Conservation (phyloP, 2,888 invertebrate species). For the Drosophila cracens region DNA sequence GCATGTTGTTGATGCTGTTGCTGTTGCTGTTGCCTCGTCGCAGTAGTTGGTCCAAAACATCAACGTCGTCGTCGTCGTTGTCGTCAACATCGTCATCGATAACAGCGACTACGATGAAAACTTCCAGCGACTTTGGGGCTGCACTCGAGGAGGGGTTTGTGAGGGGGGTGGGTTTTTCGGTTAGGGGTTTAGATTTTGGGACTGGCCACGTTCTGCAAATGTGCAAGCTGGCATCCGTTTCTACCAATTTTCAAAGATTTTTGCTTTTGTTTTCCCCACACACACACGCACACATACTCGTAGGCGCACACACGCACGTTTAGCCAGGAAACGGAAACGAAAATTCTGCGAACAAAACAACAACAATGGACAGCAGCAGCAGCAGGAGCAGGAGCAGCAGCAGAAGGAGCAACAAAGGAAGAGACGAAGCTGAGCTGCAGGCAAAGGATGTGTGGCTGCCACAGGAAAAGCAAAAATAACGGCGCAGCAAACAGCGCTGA, state of each 20-base stretch:
- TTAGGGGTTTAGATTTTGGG: conserved; percentile 30
- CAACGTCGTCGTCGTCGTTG: conserved; percentile 38
- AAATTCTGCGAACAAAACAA: conserved; percentile 79
- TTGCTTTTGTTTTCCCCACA: conserved; percentile 74
- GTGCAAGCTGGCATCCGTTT: conserved; percentile 81
- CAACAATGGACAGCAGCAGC: conserved; percentile 50
- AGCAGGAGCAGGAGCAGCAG: conserved; percentile 17
- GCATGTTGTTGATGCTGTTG: conserved; percentile 14
- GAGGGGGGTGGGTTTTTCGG: not conserved
- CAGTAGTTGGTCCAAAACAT: conserved; percentile 17
- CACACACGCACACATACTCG: conserved; percentile 39
- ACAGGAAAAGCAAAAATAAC: conserved; percentile 78
- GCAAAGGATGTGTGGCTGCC: conserved; percentile 48
- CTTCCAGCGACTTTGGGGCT: conserved; percentile 63
- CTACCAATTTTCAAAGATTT: conserved; percentile 76
- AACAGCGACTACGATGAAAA: conserved; percentile 50
- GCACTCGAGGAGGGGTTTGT: conserved; percentile 1
- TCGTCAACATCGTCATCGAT: conserved; percentile 68
- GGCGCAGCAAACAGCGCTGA: conserved; percentile 78
- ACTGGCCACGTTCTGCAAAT: conserved; percentile 75
- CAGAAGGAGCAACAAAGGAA: conserved; percentile 25
- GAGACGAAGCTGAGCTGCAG: conserved; percentile 43
- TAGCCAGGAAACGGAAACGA: conserved; percentile 80
- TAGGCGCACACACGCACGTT: conserved; percentile 66
- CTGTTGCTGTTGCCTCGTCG: conserved; percentile 19